Conservation (phyloP, 2,888 invertebrate genomes). For the Leptogaster cylindrica region DNA sequence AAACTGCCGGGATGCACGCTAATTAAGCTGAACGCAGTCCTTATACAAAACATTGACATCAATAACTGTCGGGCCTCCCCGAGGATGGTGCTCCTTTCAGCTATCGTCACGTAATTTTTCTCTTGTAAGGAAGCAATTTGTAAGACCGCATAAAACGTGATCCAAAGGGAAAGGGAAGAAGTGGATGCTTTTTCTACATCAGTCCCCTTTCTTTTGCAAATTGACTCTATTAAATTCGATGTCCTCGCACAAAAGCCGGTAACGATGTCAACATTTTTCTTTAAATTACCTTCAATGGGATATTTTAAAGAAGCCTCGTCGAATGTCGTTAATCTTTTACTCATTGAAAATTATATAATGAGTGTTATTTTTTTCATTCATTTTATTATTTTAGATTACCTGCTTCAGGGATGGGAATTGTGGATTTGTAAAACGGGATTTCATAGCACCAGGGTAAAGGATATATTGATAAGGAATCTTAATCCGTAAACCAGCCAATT, state of each 20-base stretch:
- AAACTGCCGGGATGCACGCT: no score
- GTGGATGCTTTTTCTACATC: neutral
- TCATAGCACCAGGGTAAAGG: no score
- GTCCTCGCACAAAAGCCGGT: neutral
- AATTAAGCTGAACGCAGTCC: slow-evolving; percentile 18
- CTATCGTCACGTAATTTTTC: slow-evolving; percentile 34
- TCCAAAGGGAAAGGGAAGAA: no score
- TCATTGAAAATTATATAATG: no score
- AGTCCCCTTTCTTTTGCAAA: slow-evolving; percentile 9
- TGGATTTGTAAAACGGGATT: no score
- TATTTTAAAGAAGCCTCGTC: no score
- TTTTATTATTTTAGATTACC: no score
- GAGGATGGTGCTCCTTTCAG: no score
- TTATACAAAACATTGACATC: slow-evolving; percentile 7
- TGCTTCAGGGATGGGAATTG: no score
- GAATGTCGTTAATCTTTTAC: slow-evolving; percentile 11
- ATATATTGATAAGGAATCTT: no score
- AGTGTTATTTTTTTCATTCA: no score
- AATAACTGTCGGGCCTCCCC: slow-evolving; percentile 16
- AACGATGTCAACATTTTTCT: neutral
- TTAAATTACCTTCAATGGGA: slow-evolving; percentile 23
- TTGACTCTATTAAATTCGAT: slow-evolving; percentile 24
- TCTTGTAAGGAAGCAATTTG: slow-evolving; percentile 34
- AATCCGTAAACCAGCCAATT: no score
- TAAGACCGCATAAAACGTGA: slow-evolving; percentile 26